Percentiles rank a stretch among this genome's conserved stretches.
Evolutionary conservation across 2,113 vertebrate genomes (phyloP).

Genomic region (Rhea americana): DNA sequence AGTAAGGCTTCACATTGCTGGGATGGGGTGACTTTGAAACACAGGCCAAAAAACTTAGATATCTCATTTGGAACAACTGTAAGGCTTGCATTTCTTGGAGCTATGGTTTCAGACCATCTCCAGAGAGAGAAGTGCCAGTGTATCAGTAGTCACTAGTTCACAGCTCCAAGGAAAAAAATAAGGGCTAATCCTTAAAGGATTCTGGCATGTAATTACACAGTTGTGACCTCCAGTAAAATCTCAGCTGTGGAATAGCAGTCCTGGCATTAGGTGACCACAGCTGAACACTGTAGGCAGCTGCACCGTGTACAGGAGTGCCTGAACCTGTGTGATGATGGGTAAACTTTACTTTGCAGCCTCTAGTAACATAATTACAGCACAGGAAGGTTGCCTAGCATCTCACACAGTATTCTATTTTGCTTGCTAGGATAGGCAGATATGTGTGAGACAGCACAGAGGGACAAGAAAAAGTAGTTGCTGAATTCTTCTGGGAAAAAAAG

Average conservation of each 20-base stretch:
- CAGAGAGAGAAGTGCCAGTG: not conserved
- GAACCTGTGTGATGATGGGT: not conserved
- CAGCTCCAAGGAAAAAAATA: not conserved
- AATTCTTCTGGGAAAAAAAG: not conserved
- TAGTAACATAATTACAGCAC: not conserved
- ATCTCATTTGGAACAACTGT: not conserved
- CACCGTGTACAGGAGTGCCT: not conserved
- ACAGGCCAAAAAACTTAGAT: not conserved
- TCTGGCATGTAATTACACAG: fast-evolving
- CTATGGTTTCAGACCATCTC: not conserved
- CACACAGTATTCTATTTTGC: not conserved
- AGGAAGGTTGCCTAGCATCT: not conserved
- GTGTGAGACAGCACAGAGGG: not conserved
- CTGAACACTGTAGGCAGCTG: not conserved
- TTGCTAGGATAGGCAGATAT: not conserved
- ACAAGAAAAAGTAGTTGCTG: not conserved
- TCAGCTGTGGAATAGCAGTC: not conserved
- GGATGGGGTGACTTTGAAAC: not conserved
- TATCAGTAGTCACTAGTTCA: not conserved
- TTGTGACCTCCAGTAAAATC: not conserved
- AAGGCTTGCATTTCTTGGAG: fast-evolving
- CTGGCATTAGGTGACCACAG: not conserved
- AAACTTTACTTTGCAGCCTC: not conserved
- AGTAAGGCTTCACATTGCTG: not conserved
- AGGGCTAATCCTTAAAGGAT: not conserved